Evolutionary conservation across 1,140 invertebrate species (phyloP).

Genomic region (Nephotettix cincticeps): DNA sequence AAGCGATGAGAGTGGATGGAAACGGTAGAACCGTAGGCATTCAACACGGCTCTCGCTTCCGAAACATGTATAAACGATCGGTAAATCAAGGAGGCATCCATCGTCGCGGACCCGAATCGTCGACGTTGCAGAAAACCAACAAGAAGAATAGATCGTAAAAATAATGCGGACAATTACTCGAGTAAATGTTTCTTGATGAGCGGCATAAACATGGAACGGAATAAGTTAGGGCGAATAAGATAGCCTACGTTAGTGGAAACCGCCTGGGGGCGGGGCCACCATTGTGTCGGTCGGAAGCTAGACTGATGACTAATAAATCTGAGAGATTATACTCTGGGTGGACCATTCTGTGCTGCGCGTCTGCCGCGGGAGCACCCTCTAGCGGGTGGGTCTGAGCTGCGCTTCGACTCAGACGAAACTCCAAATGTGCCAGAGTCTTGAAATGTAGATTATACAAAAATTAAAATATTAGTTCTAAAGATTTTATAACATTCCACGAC

Average conservation of each 20-base stretch:
- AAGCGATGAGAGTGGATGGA: too few species aligned
- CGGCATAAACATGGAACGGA: conserved; percentile 1
- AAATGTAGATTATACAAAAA: too few species aligned
- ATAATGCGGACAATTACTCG: conserved; percentile 10
- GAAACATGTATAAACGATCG: too few species aligned
- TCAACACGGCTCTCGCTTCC: too few species aligned
- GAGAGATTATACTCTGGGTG: not conserved
- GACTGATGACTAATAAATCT: conserved; percentile 3
- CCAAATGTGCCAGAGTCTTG: too few species aligned
- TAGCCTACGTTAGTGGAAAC: not conserved
- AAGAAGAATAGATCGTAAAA: conserved; percentile 19
- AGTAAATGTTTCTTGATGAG: conserved; percentile 19
- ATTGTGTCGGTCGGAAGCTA: conserved; percentile 4
- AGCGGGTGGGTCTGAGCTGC: too few species aligned
- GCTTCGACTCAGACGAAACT: too few species aligned
- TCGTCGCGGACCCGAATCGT: not conserved
- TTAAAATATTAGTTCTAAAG: too few species aligned
- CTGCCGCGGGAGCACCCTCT: not conserved
- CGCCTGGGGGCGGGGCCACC: not conserved
- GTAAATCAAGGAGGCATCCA: not conserved
- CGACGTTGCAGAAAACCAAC: not conserved
- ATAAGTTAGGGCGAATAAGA: conserved; percentile 18
- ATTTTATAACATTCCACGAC: too few species aligned
- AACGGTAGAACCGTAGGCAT: too few species aligned
- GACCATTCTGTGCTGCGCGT: not conserved